These are phyloP conservation scores for Eulithis testata DNA, from an alignment of 2,888 invertebrate genomes.

Conservation along the genomic window DNA sequence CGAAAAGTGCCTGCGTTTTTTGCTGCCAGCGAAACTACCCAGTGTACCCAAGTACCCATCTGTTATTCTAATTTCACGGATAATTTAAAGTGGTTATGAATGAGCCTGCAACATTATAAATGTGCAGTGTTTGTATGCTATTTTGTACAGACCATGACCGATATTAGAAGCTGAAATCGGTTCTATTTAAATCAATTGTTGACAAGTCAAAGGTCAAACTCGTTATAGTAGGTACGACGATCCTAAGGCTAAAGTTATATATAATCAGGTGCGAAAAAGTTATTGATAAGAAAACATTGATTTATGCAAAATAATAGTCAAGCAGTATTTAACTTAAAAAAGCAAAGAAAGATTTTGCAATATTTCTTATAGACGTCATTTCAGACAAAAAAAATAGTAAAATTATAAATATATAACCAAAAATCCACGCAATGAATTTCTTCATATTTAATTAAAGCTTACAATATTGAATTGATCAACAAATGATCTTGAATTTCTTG, in stretches of 20 bases:
- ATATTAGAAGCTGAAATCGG: constrained; percentile 11
- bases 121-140: constrained; percentile 22
- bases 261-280: constrained; percentile 2
- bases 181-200: constrained; percentile 17
- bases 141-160: constrained; percentile 29
- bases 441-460: constrained; percentile 4
- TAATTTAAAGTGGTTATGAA: constrained; percentile 42
- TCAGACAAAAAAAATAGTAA: no score
- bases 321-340: background rate
- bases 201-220: constrained; percentile 24
- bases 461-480: constrained; percentile 8
- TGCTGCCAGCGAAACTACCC: constrained; percentile 28
- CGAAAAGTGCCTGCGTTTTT: constrained; percentile 29
- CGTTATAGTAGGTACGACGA: constrained; percentile 4
- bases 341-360: no score
- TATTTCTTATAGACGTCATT: no score
- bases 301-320: no score
- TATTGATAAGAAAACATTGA: background rate
- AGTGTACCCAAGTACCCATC: constrained; percentile 2
- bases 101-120: constrained; percentile 34
- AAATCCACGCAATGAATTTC: background rate
- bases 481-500: constrained; percentile 20
- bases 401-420: background rate
- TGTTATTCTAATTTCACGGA: constrained; percentile 43
- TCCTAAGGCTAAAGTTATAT: constrained; percentile 5